These are phyloP conservation scores for Oxytorus armatus DNA, from an alignment of 2,888 invertebrate species.

Conservation along the genomic window DNA sequence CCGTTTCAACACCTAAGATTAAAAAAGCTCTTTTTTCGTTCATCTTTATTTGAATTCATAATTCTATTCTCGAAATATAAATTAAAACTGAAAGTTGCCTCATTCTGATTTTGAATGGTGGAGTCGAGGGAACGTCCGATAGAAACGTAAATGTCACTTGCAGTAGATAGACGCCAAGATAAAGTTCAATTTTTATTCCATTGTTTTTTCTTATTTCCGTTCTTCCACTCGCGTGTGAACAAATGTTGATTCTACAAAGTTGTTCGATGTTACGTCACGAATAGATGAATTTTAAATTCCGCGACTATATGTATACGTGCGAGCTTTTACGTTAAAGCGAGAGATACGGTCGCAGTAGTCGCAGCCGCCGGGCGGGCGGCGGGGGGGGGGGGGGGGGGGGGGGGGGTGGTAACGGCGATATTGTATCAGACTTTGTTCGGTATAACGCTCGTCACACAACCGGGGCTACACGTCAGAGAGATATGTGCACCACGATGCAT, in stretches of 20 bases:
- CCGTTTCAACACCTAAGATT: no score
- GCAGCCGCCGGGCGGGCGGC: not conserved
- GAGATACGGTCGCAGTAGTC: conserved; percentile 16
- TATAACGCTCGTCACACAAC: conserved; percentile 54
- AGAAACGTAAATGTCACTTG: no score
- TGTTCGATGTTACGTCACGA: conserved; percentile 72
- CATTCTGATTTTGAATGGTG: no score
- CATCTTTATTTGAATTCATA: no score
- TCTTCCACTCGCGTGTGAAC: conserved; percentile 67
- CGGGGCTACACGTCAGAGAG: conserved; percentile 69
- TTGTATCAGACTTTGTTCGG: conserved; percentile 50
- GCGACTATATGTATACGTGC: conserved; percentile 12
- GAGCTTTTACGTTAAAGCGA: conserved; percentile 32
- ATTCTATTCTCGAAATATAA: no score
- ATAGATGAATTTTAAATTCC: conserved; percentile 78
- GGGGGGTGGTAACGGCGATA: conserved; percentile 37
- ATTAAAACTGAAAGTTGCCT: no score
- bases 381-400: not conserved
- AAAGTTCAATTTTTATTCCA: conserved; percentile 5
- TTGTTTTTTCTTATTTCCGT: not conserved
- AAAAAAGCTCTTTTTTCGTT: no score
- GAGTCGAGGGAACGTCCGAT: no score
- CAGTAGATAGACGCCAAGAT: conserved; percentile 32
- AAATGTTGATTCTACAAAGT: conserved; percentile 79
- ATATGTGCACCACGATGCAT: conserved; percentile 69